Percentiles rank a stretch among this genome's conserved stretches.
phyloP scores from a whole-genome alignment of 2,113 vertebrate genomes.

The Gasterosteus nipponicus region DNA sequence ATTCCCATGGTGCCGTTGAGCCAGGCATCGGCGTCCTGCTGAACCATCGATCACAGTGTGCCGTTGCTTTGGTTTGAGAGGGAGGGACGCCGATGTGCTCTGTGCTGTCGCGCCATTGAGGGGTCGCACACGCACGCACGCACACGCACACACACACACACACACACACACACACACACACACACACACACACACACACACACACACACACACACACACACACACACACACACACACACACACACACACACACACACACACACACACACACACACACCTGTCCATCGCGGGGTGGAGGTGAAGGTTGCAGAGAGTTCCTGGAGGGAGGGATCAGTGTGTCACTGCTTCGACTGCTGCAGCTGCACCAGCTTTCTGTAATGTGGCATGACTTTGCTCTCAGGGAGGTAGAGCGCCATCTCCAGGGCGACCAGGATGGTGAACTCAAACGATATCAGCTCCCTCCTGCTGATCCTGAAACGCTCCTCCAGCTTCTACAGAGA shows the following conservation, averaged over 20 bases:
- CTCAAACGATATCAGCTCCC: conserved; percentile 93
- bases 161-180: too few species aligned
- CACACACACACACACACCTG: too few species aligned
- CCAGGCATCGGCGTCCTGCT: background rate
- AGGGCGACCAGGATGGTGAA: conserved; percentile 97
- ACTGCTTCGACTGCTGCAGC: conserved; percentile 74
- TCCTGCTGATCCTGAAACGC: conserved; percentile 91
- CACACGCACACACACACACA: too few species aligned
- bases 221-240: too few species aligned
- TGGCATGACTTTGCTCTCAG: conserved; percentile 94
- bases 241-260: background rate
- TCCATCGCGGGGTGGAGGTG: background rate
- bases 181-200: too few species aligned
- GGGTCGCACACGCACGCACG: background rate
- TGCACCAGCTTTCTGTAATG: conserved; percentile 90
- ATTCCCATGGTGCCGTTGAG: background rate
- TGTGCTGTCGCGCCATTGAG: background rate
- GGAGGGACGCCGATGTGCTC: background rate
- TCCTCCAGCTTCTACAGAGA: conserved; percentile 92
- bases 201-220: too few species aligned
- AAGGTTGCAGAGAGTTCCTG: background rate
- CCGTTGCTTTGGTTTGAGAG: conserved; percentile 16
- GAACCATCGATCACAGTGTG: conserved; percentile 26
- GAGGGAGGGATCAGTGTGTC: background rate
- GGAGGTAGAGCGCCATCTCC: conserved; percentile 96